Evolutionary conservation across 2,113 vertebrate species (phyloP).

Genomic region (Terrapene triunguis): DNA sequence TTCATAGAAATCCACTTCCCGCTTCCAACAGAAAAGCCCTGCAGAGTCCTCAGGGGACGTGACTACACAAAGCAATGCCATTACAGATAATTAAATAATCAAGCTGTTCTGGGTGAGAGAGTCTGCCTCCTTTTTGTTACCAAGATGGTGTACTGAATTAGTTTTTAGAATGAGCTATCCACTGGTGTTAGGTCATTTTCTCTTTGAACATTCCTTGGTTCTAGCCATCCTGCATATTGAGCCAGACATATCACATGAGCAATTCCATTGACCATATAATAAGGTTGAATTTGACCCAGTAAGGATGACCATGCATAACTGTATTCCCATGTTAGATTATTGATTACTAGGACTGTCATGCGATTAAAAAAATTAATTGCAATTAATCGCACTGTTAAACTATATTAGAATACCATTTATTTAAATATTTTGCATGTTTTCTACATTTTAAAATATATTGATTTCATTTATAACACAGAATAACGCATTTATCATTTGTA

Average conservation of each 20-base stretch:
- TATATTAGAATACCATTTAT: no score
- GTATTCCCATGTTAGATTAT: not conserved
- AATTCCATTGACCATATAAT: constrained; percentile 5
- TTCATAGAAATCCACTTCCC: not conserved
- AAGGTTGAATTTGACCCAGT: not conserved
- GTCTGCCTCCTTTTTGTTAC: not conserved
- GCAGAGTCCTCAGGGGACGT: not conserved
- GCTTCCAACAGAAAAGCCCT: not conserved
- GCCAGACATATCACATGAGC: not conserved
- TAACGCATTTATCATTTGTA: no score
- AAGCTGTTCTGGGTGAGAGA: not conserved
- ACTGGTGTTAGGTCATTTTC: not conserved
- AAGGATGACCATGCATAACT: not conserved
- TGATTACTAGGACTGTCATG: constrained; percentile 4
- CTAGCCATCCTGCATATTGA: not conserved
- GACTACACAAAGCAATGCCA: constrained; percentile 29
- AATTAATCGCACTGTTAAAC: no score
- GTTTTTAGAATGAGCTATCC: not conserved
- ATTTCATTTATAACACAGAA: no score
- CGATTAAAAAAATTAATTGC: no score
- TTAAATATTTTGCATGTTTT: no score
- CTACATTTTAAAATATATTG: no score
- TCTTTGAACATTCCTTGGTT: not conserved
- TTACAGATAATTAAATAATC: constrained; percentile 14
- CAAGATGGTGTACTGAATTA: not conserved